Conservation (phyloP, 2,888 invertebrate genomes). For the Neocrepidodera transversa region DNA sequence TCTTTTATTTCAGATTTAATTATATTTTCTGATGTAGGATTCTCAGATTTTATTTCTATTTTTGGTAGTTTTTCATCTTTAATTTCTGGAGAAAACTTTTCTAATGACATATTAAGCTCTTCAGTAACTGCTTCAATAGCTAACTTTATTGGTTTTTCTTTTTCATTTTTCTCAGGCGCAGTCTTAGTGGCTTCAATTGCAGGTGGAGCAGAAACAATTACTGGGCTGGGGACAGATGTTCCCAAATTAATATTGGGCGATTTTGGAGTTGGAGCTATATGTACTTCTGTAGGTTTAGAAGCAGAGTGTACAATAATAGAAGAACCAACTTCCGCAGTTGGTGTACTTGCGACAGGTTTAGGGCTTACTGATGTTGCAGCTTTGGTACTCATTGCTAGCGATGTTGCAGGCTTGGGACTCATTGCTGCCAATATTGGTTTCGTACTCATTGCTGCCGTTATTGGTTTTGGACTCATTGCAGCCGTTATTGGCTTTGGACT, state of each 20-base stretch:
- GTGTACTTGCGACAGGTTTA: not conserved
- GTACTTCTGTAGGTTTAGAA: not conserved
- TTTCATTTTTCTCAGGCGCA: constrained; percentile 15
- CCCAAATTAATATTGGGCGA: constrained; percentile 35
- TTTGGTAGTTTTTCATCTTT: constrained; percentile 34
- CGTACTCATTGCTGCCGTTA: constrained; percentile 28
- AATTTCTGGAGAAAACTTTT: constrained; percentile 49
- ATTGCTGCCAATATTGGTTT: constrained; percentile 16
- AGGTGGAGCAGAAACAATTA: constrained; percentile 54
- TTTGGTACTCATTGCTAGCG: not conserved
- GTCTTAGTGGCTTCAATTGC: constrained; percentile 2
- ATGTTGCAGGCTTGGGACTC: not conserved
- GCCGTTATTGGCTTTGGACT: constrained; percentile 14
- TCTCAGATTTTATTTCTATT: constrained; percentile 15
- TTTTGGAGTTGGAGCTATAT: constrained; percentile 14
- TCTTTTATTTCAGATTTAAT: constrained; percentile 22
- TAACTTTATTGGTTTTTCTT: constrained; percentile 37
- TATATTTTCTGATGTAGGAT: constrained; percentile 15
- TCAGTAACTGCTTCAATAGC: constrained; percentile 55
- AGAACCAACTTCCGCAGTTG: not conserved
- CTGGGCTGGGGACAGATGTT: constrained; percentile 61
- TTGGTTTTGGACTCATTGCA: not conserved
- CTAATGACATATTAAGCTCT: constrained; percentile 51
- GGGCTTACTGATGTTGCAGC: not conserved
- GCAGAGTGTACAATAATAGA: not conserved